Percentiles rank a stretch among this genome's conserved stretches.
Conservation (phyloP, 2,888 invertebrate species). For the Hirtodrosophila trivittata region DNA sequence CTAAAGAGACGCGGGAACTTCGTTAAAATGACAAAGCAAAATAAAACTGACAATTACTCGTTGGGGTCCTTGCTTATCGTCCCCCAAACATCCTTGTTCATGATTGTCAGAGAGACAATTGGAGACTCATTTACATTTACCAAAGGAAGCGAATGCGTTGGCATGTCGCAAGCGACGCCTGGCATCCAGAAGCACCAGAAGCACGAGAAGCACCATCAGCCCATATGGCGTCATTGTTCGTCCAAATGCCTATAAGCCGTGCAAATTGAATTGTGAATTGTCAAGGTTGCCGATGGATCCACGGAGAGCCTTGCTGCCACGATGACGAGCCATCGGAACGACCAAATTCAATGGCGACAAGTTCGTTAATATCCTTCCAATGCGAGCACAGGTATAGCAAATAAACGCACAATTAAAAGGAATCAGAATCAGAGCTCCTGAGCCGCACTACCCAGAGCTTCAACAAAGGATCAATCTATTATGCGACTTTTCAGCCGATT, state of each 20-base stretch:
- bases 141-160: slow-evolving; percentile 37
- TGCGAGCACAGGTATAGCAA: slow-evolving; percentile 28
- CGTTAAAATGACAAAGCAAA: slow-evolving; percentile 69
- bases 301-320: slow-evolving; percentile 17
- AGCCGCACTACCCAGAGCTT: too few relatives aligned
- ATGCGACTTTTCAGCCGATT: too few relatives aligned
- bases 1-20: slow-evolving; percentile 47
- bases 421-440: slow-evolving; percentile 14
- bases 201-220: background rate
- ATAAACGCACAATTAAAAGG: slow-evolving; percentile 40
- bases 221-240: slow-evolving; percentile 47
- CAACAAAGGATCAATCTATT: too few relatives aligned
- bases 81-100: slow-evolving; percentile 16
- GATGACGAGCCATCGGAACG: slow-evolving; percentile 37
- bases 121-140: slow-evolving; percentile 67
- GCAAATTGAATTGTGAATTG: slow-evolving; percentile 64
- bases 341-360: slow-evolving; percentile 29
- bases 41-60: slow-evolving; percentile 66
- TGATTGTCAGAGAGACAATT: slow-evolving; percentile 55
- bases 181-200: slow-evolving; percentile 30
- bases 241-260: slow-evolving; percentile 55
- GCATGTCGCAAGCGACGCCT: slow-evolving; percentile 31
- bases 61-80: slow-evolving; percentile 18
- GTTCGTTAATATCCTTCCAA: slow-evolving; percentile 28
- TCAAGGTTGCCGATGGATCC: slow-evolving; percentile 39